Base-by-base conservation (phyloP, 2,113 vertebrate species). In the Ophiodon elongatus region DNA sequence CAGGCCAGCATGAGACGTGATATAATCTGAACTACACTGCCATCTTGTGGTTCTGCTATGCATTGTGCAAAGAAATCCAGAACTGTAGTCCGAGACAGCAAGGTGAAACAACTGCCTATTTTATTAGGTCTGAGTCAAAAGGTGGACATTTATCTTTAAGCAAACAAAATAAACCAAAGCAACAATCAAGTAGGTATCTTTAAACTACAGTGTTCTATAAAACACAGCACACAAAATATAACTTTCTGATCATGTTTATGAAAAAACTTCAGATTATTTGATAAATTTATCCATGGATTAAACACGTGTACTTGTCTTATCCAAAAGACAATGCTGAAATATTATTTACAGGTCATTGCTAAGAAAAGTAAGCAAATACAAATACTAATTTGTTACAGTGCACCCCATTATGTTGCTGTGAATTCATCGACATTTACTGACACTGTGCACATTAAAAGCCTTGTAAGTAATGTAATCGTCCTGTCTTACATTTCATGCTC, bases 161-260 rank as follows among this genome's bases (percentile, higher is more conserved):
- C 82, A 79, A 93, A 90, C 75, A 59, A 80, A 89, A 80, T 80
- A 43, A 89, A 82, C 73, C 82, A 93, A 95, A 90, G 73, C 78
- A 87, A 89, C 80, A 85, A 87, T 91, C 76, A 83, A 50, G 65
- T 66, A 65, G 66, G 63, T 87, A 82, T 91, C 80, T 88, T 60
- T 86, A 90, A 83, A 92, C 90, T 92, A 93, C 88, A 91, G 73
- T 84, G 76, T 91, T 85, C 92, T 95, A 95, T 89, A 93, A 95
- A 95, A 95, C 93, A 94, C 91, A 92, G 79, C 95, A 96, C 94
- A 94, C 91, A 95, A 95, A 95, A 95, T 94, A 95, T 85, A 95
- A 90, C 83, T 88, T 92, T 93, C 90, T 88, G 83, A 87, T 92
- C 88, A 89, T 79, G 85, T 91, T 88, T 87, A 88, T 90, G 82